Conservation (phyloP, 2,113 vertebrate species). For the Miniopterus natalensis region DNA sequence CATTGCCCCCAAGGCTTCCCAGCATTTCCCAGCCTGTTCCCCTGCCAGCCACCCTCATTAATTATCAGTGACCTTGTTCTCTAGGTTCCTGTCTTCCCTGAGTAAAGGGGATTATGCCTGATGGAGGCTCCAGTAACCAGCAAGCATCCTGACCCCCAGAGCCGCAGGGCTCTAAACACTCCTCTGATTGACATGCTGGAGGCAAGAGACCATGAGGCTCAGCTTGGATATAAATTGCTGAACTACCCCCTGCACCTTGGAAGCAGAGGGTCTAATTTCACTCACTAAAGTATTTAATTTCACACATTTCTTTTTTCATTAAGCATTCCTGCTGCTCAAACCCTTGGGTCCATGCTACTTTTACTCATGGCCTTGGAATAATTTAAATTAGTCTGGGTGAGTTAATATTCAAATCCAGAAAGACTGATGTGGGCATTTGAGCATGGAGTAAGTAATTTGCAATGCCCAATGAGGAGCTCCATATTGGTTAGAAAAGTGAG, state of each 20-base stretch:
- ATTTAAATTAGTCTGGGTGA: constrained; percentile 79
- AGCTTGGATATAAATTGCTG: background rate
- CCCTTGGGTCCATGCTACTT: constrained; percentile 73
- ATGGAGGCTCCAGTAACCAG: constrained; percentile 1
- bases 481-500: constrained; percentile 18
- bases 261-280: constrained; percentile 73
- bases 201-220: background rate
- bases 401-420: constrained; percentile 82
- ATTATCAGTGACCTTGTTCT: constrained; percentile 57
- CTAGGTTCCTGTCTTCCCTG: background rate
- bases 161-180: background rate
- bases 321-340: constrained; percentile 74
- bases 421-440: constrained; percentile 57
- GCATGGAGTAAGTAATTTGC: constrained; percentile 64
- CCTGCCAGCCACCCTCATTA: background rate
- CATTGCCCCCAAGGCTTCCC: background rate
- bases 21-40: background rate
- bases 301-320: constrained; percentile 79
- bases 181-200: constrained; percentile 25
- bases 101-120: constrained; percentile 25
- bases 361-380: constrained; percentile 77
- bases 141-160: background rate
- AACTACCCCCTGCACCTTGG: background rate
- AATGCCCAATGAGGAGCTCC: background rate
- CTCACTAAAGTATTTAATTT: constrained; percentile 74